These are phyloP conservation scores for Heliconius aoede DNA, from an alignment of 2,888 invertebrate genomes.

Conservation along the genomic window DNA sequence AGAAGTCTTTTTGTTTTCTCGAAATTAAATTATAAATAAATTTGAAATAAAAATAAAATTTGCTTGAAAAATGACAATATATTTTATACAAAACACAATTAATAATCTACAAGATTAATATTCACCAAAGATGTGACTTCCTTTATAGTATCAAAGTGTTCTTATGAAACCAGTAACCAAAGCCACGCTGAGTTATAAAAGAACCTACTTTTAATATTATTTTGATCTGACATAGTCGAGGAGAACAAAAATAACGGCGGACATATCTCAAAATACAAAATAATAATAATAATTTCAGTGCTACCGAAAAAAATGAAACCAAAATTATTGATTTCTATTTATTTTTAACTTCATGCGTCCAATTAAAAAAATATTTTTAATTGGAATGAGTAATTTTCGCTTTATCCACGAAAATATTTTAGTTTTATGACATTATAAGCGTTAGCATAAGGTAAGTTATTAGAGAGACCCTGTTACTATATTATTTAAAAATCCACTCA, in stretches of 20 bases:
- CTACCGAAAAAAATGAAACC: slow-evolving; percentile 51
- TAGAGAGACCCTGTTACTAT: no score
- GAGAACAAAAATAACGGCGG: slow-evolving; percentile 41
- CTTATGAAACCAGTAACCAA: slow-evolving; percentile 8
- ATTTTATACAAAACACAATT: neutral
- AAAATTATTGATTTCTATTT: no score
- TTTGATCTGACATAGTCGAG: slow-evolving; percentile 32
- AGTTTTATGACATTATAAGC: no score
- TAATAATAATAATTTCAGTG: slow-evolving; percentile 60
- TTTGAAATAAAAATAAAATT: neutral
- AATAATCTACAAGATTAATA: neutral
- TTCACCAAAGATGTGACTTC: neutral
- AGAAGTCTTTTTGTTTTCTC: neutral
- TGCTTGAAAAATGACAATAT: neutral
- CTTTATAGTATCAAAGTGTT: neutral
- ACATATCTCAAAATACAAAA: slow-evolving; percentile 48
- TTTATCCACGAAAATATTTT: no score
- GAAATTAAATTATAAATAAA: no score
- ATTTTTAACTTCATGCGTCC: no score
- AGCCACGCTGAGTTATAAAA: neutral
- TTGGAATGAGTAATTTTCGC: no score
- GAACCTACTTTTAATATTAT: slow-evolving; percentile 33
- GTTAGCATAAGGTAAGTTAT: no score
- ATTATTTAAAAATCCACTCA: no score
- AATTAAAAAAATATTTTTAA: no score